These are phyloP conservation scores for Nomada flava DNA, from an alignment of 2,888 invertebrate genomes.

Conservation along the genomic window DNA sequence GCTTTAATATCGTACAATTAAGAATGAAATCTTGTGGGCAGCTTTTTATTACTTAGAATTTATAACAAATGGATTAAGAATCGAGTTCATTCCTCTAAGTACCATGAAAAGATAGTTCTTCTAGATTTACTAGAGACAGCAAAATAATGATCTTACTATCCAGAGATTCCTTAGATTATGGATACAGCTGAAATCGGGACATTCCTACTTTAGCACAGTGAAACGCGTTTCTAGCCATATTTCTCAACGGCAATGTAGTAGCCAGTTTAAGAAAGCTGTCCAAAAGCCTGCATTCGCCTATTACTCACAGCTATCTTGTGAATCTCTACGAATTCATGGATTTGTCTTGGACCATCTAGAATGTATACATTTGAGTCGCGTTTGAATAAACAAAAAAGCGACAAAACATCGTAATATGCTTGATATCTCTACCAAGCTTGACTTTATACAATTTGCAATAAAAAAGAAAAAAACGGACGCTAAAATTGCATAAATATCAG, in stretches of 20 bases:
- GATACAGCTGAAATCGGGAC: slow-evolving; percentile 57
- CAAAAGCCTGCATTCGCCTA: background rate
- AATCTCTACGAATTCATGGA: background rate
- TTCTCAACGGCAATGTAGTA: slow-evolving; percentile 12
- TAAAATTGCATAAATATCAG: no score
- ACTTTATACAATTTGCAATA: no score
- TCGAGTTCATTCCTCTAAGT: slow-evolving; percentile 60
- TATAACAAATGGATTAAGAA: slow-evolving; percentile 43
- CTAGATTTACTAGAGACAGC: slow-evolving; percentile 10
- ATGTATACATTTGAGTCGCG: background rate
- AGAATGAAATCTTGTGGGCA: no score
- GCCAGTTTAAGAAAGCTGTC: slow-evolving; percentile 8
- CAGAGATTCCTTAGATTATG: slow-evolving; percentile 53
- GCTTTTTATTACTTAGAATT: no score
- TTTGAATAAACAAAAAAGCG: background rate
- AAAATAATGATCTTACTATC: slow-evolving; percentile 30
- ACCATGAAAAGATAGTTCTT: background rate
- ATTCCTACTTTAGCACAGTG: slow-evolving; percentile 32
- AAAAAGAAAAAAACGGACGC: no score
- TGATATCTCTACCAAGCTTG: background rate
- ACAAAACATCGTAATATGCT: background rate
- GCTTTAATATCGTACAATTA: no score
- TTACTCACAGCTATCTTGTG: background rate
- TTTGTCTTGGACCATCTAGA: background rate
- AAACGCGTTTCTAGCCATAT: slow-evolving; percentile 29